Evolutionary conservation across 1,140 invertebrate genomes (phyloP).

Genomic region (Aphaenogaster floridana): DNA sequence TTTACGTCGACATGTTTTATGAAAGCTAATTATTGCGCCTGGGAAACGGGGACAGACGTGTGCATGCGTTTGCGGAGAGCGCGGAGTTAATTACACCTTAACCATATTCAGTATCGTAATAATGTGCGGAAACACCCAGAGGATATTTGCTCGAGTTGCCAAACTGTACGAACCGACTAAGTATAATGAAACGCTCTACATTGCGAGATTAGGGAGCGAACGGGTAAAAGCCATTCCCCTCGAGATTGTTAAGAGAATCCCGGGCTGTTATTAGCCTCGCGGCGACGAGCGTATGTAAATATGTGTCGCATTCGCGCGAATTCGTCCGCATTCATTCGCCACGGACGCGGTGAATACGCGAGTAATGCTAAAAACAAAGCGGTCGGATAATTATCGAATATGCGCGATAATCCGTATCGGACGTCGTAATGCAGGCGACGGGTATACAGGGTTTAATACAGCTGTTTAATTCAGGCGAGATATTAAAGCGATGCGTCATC

Average conservation of each 20-base stretch:
- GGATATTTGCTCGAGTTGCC: conserved; percentile 53
- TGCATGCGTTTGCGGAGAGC: not conserved
- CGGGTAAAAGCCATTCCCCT: conserved; percentile 40
- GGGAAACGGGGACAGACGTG: not conserved
- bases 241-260: conserved; percentile 46
- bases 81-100: conserved; percentile 37
- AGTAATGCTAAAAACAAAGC: conserved; percentile 24
- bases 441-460: too few species aligned
- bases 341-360: not conserved
- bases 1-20: conserved; percentile 38
- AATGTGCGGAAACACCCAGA: conserved; percentile 47
- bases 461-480: conserved; percentile 34
- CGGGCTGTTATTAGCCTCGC: conserved; percentile 28
- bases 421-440: not conserved
- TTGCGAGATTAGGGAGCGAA: conserved; percentile 57
- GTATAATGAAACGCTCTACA: conserved; percentile 55
- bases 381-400: conserved; percentile 44
- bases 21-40: conserved; percentile 40
- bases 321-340: not conserved
- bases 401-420: not conserved
- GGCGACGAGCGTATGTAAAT: too few species aligned
- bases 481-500: conserved; percentile 53
- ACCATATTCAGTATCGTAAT: conserved; percentile 47
- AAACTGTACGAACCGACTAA: conserved; percentile 37
- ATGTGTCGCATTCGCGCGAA: not conserved